A percentile compares a stretch with the other conserved stretches of the same genome.
These are phyloP conservation scores for Subanguina moxae DNA, from an alignment of 1,140 invertebrate species.

Conservation along the genomic window DNA sequence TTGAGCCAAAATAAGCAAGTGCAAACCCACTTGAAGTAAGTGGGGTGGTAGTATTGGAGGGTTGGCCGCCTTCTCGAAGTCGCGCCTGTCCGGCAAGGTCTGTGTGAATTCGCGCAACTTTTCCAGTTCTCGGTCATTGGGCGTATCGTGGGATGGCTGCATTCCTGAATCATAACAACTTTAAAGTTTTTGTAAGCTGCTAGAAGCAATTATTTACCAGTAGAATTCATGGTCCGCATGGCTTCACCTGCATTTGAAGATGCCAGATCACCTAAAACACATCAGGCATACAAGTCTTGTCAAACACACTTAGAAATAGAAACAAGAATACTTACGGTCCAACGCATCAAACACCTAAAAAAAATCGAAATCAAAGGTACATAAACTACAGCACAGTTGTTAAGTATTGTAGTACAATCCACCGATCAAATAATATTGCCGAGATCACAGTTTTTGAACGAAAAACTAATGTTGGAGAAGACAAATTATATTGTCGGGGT, in stretches of 20 bases:
- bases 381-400: too few species aligned
- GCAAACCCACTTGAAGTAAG: constrained; percentile 43
- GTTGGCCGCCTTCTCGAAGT: constrained; percentile 82
- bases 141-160: constrained; percentile 53
- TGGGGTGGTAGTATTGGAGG: constrained; percentile 90
- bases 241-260: constrained; percentile 57
- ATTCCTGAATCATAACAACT: constrained; percentile 8
- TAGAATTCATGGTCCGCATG: constrained; percentile 50
- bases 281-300: too few species aligned
- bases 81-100: constrained; percentile 80
- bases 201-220: constrained; percentile 4
- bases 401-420: constrained; percentile 43
- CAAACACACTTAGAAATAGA: too few species aligned
- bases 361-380: background rate
- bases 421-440: constrained; percentile 36
- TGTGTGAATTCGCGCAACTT: constrained; percentile 69
- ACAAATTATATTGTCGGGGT: too few species aligned
- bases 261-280: constrained; percentile 42
- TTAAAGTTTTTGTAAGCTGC: too few species aligned
- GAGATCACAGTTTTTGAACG: too few species aligned
- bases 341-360: constrained; percentile 55
- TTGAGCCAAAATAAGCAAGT: background rate
- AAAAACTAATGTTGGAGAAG: too few species aligned
- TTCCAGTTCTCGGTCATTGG: constrained; percentile 56
- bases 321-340: constrained; percentile 29